phyloP scores from a whole-genome alignment of 2,113 vertebrate species.

The Ascaphus truei region DNA sequence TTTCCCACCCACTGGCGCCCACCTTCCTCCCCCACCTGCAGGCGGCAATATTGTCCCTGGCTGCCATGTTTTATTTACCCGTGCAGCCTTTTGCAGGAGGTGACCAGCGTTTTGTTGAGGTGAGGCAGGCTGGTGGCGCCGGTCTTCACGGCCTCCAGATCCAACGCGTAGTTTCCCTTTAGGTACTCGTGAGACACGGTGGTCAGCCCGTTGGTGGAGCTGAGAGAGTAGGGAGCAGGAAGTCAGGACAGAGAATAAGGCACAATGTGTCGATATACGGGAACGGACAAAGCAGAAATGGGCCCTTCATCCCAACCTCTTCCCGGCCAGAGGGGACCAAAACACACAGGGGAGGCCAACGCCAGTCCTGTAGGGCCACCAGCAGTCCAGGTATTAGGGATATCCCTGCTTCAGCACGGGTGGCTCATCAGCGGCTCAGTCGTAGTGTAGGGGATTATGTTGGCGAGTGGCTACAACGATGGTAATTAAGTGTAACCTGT shows the following conservation, averaged over 20 bases:
- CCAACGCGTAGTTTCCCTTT: slow-evolving; percentile 89
- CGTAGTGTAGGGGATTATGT: too few relatives aligned
- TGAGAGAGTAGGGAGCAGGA: slow-evolving; percentile 22
- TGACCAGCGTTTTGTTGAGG: slow-evolving; percentile 84
- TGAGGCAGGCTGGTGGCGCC: slow-evolving; percentile 84
- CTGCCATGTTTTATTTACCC: slow-evolving; percentile 59
- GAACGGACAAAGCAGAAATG: too few relatives aligned
- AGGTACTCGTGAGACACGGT: slow-evolving; percentile 90
- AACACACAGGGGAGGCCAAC: background rate
- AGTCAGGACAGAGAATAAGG: too few relatives aligned
- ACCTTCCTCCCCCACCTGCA: too few relatives aligned
- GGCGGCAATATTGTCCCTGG: background rate
- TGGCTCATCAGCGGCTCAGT: too few relatives aligned
- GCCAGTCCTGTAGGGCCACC: too few relatives aligned
- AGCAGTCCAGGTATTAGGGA: too few relatives aligned
- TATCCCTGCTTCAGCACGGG: too few relatives aligned
- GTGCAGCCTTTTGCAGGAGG: slow-evolving; percentile 87
- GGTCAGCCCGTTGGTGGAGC: slow-evolving; percentile 81
- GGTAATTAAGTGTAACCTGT: too few relatives aligned
- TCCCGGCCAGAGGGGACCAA: background rate
- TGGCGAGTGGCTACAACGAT: too few relatives aligned
- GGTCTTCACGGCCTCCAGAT: slow-evolving; percentile 84
- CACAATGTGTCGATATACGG: too few relatives aligned
- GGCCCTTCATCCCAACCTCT: background rate
- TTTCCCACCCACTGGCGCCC: too few relatives aligned